Conservation (phyloP, 2,797 vertebrate genomes). For the Ciconia nigra region DNA sequence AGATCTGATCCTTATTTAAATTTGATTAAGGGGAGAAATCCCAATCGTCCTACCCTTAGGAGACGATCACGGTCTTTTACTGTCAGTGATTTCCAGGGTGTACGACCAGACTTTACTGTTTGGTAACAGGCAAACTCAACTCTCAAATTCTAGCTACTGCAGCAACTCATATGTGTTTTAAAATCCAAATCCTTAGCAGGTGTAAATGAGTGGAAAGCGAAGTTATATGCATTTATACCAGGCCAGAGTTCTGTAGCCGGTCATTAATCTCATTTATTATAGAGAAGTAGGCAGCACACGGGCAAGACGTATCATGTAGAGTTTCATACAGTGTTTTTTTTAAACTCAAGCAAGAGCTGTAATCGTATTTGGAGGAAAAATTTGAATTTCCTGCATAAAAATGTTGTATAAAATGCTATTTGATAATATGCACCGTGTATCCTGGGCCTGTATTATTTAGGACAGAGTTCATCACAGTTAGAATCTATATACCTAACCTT, state of each 20-base stretch:
- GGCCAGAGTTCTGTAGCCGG: not conserved
- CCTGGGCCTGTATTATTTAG: not conserved
- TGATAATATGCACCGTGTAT: not conserved
- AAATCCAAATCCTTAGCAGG: not conserved
- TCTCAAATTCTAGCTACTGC: not conserved
- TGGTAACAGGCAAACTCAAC: slow-evolving; percentile 70
- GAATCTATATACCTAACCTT: not conserved
- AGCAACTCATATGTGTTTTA: not conserved
- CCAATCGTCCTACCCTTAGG: slow-evolving; percentile 75
- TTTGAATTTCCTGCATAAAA: not conserved
- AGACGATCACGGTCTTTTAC: slow-evolving; percentile 92
- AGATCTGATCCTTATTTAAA: slow-evolving; percentile 84
- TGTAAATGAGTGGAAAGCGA: not conserved
- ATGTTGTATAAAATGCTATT: not conserved
- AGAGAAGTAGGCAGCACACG: not conserved
- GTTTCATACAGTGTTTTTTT: not conserved
- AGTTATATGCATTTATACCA: not conserved
- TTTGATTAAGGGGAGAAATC: slow-evolving; percentile 77
- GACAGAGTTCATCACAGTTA: not conserved
- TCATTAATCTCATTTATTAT: not conserved
- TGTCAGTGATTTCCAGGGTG: slow-evolving; percentile 83
- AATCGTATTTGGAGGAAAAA: not conserved
- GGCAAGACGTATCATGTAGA: not conserved
- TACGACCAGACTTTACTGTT: slow-evolving; percentile 66
- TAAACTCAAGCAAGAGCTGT: not conserved